Conservation (phyloP, 2,888 invertebrate species). For the Polyommatus icarus region DNA sequence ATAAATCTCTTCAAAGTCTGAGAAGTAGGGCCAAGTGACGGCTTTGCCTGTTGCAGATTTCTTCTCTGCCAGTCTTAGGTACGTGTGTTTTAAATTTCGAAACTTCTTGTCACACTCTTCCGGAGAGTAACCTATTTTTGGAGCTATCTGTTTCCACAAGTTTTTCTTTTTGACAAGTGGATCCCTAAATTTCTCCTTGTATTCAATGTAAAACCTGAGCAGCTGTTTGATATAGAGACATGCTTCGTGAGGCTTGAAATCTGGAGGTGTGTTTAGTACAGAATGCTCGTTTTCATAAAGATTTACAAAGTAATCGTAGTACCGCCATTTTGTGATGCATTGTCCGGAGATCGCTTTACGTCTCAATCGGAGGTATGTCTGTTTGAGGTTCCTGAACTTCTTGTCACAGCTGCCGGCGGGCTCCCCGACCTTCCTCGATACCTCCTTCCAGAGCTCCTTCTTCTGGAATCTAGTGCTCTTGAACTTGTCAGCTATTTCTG, state of each 20-base stretch:
- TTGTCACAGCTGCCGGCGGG: constrained; percentile 62
- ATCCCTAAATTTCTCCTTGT: constrained; percentile 64
- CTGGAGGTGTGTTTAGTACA: constrained; percentile 42
- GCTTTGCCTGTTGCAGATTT: constrained; percentile 55
- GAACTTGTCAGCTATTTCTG: constrained; percentile 64
- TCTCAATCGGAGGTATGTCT: constrained; percentile 66
- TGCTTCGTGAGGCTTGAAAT: constrained; percentile 50
- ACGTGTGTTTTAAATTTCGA: constrained; percentile 71
- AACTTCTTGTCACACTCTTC: constrained; percentile 72
- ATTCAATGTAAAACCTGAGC: constrained; percentile 63
- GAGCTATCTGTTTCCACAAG: constrained; percentile 60
- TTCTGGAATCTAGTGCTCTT: constrained; percentile 64
- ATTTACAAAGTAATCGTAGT: constrained; percentile 65
- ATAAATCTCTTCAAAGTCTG: constrained; percentile 67
- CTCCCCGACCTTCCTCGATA: constrained; percentile 58
- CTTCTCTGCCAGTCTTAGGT: constrained; percentile 61
- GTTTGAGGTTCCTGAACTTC: constrained; percentile 71
- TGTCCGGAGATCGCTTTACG: constrained; percentile 55
- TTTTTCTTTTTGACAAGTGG: constrained; percentile 63
- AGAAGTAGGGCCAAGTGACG: constrained; percentile 67
- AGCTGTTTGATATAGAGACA: constrained; percentile 61
- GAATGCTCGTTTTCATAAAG: constrained; percentile 51
- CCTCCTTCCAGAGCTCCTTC: constrained; percentile 70
- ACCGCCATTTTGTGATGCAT: constrained; percentile 64
- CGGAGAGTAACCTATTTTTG: constrained; percentile 57